Evolutionary conservation across 2,113 vertebrate genomes (phyloP).

Genomic region (Turdus rufiventris): DNA sequence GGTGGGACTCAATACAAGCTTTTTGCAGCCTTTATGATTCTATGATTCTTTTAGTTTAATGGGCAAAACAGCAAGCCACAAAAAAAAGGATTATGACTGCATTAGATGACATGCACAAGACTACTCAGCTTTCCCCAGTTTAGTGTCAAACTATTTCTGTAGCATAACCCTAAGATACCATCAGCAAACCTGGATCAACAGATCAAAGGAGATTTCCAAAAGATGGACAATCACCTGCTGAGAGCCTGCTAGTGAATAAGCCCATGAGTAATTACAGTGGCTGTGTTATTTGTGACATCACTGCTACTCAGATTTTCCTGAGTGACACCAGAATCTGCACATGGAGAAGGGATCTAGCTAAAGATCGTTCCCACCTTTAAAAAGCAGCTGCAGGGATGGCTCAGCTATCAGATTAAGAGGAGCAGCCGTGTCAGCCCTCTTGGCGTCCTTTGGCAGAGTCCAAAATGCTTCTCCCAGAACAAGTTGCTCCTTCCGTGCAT

Average conservation of each 20-base stretch:
- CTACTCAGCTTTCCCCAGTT: neutral
- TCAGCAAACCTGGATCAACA: neutral
- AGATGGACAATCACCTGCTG: neutral
- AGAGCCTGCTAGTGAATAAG: neutral
- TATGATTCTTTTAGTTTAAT: neutral
- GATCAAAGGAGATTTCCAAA: neutral
- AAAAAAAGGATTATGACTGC: too few relatives aligned
- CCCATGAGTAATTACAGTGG: neutral
- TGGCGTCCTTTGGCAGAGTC: neutral
- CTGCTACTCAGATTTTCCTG: neutral
- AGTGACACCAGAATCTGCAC: conserved; percentile 19
- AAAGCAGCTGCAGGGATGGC: conserved; percentile 41
- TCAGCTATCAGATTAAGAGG: conserved; percentile 29
- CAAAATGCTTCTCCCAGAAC: conserved; percentile 39
- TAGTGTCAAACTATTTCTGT: neutral
- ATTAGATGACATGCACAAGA: neutral
- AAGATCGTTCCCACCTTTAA: neutral
- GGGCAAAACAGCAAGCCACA: neutral
- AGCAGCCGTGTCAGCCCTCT: neutral
- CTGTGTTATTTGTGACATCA: neutral
- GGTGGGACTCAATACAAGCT: rapidly evolving
- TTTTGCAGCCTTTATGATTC: neutral
- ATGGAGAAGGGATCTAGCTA: neutral
- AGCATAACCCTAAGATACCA: neutral
- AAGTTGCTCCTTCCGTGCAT: neutral